phyloP scores from a whole-genome alignment of 1,140 invertebrate species.

The Penaeus japonicus region DNA sequence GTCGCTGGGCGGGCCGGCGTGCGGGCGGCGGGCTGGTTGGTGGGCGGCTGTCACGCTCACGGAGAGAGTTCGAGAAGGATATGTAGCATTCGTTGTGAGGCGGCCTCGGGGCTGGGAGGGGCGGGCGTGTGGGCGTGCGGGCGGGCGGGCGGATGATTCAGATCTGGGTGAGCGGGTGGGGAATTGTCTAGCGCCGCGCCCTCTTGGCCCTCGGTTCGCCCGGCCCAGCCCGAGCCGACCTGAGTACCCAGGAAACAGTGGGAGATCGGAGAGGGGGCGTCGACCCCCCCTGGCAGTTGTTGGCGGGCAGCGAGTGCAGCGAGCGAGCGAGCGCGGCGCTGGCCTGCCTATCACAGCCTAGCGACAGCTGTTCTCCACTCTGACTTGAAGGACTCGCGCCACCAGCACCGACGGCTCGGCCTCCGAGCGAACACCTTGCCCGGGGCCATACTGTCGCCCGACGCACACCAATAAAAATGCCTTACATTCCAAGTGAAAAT shows the following conservation, averaged over 20 bases:
- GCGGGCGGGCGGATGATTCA: slow-evolving; percentile 32
- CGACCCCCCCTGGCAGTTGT: slow-evolving; percentile 49
- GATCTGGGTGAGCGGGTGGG: slow-evolving; percentile 32
- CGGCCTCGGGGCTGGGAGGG: slow-evolving; percentile 33
- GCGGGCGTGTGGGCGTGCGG: slow-evolving; percentile 9
- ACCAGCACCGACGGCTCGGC: slow-evolving; percentile 39
- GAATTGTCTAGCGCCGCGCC: slow-evolving; percentile 18
- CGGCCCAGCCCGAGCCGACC: slow-evolving; percentile 41
- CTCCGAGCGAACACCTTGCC: slow-evolving; percentile 6
- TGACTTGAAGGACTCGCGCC: slow-evolving; percentile 57
- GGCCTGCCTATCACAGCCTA: slow-evolving; percentile 58
- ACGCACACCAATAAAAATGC: slow-evolving; percentile 51
- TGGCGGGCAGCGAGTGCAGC: slow-evolving; percentile 32
- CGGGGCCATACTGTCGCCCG: slow-evolving; percentile 38
- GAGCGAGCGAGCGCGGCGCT: not conserved
- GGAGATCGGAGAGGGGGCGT: slow-evolving; percentile 42
- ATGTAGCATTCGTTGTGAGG: slow-evolving; percentile 57
- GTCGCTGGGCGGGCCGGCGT: slow-evolving; percentile 16
- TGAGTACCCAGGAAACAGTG: slow-evolving; percentile 49
- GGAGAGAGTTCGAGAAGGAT: slow-evolving; percentile 42
- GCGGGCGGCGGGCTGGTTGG: slow-evolving; percentile 45
- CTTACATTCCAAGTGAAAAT: slow-evolving; percentile 49
- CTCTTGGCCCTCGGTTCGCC: slow-evolving; percentile 1
- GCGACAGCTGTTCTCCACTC: slow-evolving; percentile 51
- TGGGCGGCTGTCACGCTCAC: slow-evolving; percentile 49